A percentile compares a stretch with the other conserved stretches of the same genome.
Evolutionary conservation across 2,888 invertebrate genomes (phyloP).

Genomic region (Pollenia angustigena): DNA sequence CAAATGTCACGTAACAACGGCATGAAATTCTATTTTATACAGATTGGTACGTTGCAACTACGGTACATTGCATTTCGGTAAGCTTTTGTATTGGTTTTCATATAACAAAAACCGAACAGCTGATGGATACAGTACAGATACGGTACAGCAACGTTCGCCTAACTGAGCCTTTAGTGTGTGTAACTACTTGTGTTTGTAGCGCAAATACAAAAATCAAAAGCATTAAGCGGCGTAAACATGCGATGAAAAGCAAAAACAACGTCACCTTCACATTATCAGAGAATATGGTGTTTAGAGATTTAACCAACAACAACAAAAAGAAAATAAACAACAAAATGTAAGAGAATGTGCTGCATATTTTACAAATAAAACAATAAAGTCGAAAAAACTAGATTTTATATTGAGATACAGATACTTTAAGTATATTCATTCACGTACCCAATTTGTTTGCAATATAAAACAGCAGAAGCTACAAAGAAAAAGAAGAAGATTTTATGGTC

Average conservation of each 20-base stretch:
- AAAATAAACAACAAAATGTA: constrained; percentile 11
- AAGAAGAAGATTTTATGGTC: background rate
- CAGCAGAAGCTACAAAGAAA: background rate
- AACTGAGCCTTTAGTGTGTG: too few species aligned
- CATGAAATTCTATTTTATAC: too few species aligned
- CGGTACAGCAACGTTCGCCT: too few species aligned
- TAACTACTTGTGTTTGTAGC: background rate
- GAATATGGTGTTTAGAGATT: constrained; percentile 43
- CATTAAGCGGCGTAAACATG: constrained; percentile 34
- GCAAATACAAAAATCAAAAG: constrained; percentile 49
- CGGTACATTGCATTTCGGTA: too few species aligned
- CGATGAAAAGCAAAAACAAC: constrained; percentile 53
- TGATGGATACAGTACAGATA: too few species aligned
- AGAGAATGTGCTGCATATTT: constrained; percentile 27
- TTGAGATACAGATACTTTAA: constrained; percentile 6
- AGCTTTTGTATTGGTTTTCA: too few species aligned
- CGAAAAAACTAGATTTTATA: background rate
- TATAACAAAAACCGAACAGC: too few species aligned
- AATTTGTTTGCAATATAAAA: constrained; percentile 17
- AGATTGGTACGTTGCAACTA: too few species aligned
- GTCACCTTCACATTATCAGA: constrained; percentile 30
- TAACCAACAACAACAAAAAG: background rate
- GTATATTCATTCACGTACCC: constrained; percentile 25
- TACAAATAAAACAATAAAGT: background rate
- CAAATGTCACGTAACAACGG: too few species aligned